phyloP scores from a whole-genome alignment of 2,888 invertebrate species.

The Pemphredon lugubris region DNA sequence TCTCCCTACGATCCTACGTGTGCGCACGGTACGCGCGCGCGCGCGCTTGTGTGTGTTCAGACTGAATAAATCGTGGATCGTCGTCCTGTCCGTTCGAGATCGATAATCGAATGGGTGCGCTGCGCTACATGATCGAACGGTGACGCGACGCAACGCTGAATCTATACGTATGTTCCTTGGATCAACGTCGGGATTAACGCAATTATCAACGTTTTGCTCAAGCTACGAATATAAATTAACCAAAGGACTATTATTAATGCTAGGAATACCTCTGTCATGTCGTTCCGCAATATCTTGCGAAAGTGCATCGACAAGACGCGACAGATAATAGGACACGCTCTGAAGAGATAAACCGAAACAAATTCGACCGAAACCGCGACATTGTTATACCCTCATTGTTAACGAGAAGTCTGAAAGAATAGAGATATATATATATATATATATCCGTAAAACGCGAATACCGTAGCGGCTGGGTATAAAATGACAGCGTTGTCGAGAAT shows the following conservation, averaged over 20 bases:
- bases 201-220: conserved; percentile 21
- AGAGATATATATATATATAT: too few relatives aligned
- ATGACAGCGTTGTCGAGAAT: background rate
- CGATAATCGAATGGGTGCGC: conserved; percentile 14
- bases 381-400: background rate
- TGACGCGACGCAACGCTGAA: background rate
- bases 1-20: background rate
- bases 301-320: conserved; percentile 72
- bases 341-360: conserved; percentile 58
- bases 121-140: background rate
- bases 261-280: conserved; percentile 53
- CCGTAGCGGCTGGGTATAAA: background rate
- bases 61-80: conserved; percentile 8
- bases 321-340: conserved; percentile 65
- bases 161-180: conserved; percentile 1
- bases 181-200: conserved; percentile 3
- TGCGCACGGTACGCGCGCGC: too few relatives aligned
- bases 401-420: too few relatives aligned
- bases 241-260: background rate
- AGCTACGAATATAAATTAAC: background rate
- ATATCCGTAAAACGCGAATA: background rate
- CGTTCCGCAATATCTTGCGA: conserved; percentile 70
- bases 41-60: background rate
- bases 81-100: conserved; percentile 3
- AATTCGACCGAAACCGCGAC: background rate